Evolutionary conservation across 2,113 vertebrate species (phyloP).

Genomic region (Microcebus ravelobensis): DNA sequence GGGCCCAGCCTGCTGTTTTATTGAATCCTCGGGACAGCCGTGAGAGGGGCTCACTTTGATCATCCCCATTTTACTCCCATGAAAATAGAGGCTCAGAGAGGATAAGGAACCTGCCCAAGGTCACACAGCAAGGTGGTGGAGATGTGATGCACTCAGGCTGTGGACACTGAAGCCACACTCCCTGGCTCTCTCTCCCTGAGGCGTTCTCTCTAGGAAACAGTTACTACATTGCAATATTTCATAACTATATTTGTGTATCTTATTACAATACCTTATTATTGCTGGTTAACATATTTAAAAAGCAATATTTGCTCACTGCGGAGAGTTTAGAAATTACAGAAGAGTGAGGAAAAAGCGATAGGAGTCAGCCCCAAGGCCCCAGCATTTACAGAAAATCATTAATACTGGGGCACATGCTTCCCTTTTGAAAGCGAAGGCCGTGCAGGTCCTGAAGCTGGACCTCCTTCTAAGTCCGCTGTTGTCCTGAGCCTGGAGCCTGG

Average conservation of each 20-base stretch:
- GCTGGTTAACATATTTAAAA: neutral
- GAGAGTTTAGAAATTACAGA: neutral
- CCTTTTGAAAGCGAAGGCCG: rapidly evolving
- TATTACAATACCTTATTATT: neutral
- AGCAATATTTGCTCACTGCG: neutral
- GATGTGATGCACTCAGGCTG: neutral
- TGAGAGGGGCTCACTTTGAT: neutral
- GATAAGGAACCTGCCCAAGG: conserved; percentile 9
- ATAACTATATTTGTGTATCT: rapidly evolving
- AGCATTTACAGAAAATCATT: rapidly evolving
- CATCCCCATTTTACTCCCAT: neutral
- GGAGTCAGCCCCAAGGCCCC: neutral
- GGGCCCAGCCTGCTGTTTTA: neutral
- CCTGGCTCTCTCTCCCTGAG: neutral
- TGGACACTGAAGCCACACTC: neutral
- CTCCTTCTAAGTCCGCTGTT: neutral
- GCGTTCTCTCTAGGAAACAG: neutral
- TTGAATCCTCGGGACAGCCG: neutral
- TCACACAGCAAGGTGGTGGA: neutral
- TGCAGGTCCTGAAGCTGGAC: neutral
- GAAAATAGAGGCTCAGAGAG: conserved; percentile 69
- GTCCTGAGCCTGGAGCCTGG: neutral
- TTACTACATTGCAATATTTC: rapidly evolving
- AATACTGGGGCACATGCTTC: rapidly evolving
- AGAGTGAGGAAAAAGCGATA: neutral